Evolutionary conservation across 2,113 vertebrate species (phyloP).

Genomic region (Falcunculus frontatus): DNA sequence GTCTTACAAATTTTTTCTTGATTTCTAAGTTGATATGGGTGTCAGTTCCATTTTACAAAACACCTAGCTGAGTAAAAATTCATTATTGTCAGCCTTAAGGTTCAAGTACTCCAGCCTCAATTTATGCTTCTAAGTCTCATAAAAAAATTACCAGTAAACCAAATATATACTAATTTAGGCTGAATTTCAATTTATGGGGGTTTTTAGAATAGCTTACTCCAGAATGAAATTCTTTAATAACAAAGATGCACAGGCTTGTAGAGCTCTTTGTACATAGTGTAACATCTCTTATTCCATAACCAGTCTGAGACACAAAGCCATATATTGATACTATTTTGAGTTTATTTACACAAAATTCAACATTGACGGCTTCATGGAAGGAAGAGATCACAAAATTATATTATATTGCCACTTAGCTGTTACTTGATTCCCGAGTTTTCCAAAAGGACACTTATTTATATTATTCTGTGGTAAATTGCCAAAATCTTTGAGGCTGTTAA

Average conservation of each 20-base stretch:
- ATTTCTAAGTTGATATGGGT: not conserved
- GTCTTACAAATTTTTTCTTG: not conserved
- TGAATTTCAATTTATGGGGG: not conserved
- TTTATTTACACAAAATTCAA: not conserved
- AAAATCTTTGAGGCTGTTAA: not conserved
- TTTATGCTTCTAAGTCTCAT: not conserved
- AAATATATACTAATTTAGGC: not conserved
- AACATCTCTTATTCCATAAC: not conserved
- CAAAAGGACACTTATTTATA: not conserved
- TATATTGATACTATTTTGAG: not conserved
- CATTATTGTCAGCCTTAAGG: not conserved
- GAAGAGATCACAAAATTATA: not conserved
- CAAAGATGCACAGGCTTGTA: not conserved
- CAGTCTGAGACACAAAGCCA: not conserved
- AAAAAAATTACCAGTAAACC: not conserved
- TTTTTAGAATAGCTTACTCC: not conserved
- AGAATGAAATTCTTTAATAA: not conserved
- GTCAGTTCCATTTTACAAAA: not conserved
- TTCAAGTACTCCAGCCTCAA: not conserved
- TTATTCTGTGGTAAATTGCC: not conserved
- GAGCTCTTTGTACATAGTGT: not conserved
- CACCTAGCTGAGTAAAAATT: not conserved
- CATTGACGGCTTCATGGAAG: not conserved
- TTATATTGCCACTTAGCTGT: not conserved
- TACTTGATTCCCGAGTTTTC: not conserved